Conservation (phyloP, 2,797 vertebrate species). For the Mycteria americana region DNA sequence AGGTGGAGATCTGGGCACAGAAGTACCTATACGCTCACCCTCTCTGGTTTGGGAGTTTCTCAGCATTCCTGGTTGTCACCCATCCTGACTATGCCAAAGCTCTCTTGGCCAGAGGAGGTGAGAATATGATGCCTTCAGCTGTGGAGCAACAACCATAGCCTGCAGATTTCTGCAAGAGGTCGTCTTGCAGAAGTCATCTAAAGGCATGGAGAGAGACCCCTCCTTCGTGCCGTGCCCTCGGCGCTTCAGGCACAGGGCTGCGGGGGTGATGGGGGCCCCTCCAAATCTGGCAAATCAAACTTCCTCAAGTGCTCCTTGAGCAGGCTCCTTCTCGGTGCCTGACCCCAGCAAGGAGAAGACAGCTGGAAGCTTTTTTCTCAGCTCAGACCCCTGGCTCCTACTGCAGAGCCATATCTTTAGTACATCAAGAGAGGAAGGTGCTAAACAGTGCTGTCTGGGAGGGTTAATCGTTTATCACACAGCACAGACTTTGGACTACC, state of each 20-base stretch:
- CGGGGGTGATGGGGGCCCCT: accelerated
- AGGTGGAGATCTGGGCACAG: conserved; percentile 49
- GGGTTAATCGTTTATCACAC: conserved; percentile 13
- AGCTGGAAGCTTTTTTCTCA: not conserved
- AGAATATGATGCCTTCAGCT: not conserved
- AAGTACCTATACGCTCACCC: conserved; percentile 73
- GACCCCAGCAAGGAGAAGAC: not conserved
- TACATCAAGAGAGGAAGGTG: not conserved
- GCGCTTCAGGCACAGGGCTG: not conserved
- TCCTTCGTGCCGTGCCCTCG: not conserved
- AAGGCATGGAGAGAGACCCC: not conserved
- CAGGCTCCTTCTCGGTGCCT: not conserved
- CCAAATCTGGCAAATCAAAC: not conserved
- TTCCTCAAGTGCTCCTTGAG: not conserved
- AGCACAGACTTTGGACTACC: not conserved
- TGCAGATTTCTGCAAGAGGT: not conserved
- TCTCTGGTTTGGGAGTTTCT: conserved; percentile 78
- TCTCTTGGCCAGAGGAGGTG: conserved; percentile 79
- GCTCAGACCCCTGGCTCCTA: not conserved
- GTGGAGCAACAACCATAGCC: not conserved
- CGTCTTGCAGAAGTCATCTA: not conserved
- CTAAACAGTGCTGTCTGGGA: not conserved
- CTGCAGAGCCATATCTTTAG: not conserved
- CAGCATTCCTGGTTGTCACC: conserved; percentile 66
- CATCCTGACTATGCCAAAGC: conserved; percentile 82